A percentile compares a stretch with the other conserved stretches of the same genome.
Conservation (phyloP, 2,797 vertebrate genomes). For the Coluber constrictor region DNA sequence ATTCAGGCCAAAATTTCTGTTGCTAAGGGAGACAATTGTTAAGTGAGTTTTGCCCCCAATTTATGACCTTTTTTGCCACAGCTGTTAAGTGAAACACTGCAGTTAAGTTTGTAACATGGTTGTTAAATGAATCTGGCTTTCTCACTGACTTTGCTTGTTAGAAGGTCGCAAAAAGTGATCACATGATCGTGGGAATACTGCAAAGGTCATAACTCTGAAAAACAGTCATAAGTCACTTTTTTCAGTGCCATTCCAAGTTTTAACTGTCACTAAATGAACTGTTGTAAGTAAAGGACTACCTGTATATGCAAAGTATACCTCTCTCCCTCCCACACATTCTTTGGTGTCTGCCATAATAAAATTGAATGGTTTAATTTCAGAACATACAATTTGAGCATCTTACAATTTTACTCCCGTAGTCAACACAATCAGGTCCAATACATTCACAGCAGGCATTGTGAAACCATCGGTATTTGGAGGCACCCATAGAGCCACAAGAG, state of each 20-base stretch:
- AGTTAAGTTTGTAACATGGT: too few relatives aligned
- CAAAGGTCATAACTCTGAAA: background rate
- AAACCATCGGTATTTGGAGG: slow-evolving; percentile 98
- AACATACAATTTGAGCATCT: slow-evolving; percentile 98
- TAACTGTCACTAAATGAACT: background rate
- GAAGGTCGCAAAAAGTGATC: background rate
- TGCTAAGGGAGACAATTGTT: background rate
- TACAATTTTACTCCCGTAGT: slow-evolving; percentile 95
- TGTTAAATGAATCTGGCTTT: background rate
- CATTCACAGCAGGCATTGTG: slow-evolving; percentile 99
- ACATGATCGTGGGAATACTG: background rate
- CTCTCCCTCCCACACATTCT: slow-evolving; percentile 30
- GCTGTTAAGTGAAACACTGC: too few relatives aligned
- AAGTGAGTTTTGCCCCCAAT: too few relatives aligned
- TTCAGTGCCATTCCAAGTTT: background rate
- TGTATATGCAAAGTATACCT: slow-evolving; percentile 30
- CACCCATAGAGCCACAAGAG: slow-evolving; percentile 98
- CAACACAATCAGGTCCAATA: slow-evolving; percentile 93
- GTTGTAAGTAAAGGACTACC: background rate
- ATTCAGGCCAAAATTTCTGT: background rate
- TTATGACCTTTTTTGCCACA: too few relatives aligned
- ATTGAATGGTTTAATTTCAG: slow-evolving; percentile 67
- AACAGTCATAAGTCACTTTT: background rate
- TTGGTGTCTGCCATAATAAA: slow-evolving; percentile 40
- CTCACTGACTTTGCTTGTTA: background rate